Percentiles rank a stretch among this genome's conserved stretches.
Evolutionary conservation across 2,797 vertebrate genomes (phyloP).

Genomic region (Diglossa cyanea): DNA sequence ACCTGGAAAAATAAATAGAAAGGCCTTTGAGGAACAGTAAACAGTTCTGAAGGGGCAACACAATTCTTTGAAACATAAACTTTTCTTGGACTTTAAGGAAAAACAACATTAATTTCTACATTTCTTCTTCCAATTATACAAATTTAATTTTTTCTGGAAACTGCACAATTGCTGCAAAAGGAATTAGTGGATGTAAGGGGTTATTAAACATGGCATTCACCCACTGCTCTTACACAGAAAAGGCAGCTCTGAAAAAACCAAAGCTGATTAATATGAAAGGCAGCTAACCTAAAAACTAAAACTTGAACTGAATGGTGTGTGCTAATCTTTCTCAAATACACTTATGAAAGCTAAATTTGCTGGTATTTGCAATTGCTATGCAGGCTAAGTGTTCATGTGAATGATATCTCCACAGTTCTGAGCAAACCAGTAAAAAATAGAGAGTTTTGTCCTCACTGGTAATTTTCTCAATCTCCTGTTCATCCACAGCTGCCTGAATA

Average conservation of each 20-base stretch:
- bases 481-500: background rate
- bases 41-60: background rate
- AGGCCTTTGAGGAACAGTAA: background rate
- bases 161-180: conserved; percentile 71
- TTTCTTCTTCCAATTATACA: background rate
- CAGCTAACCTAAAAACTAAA: conserved; percentile 67
- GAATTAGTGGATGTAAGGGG: conserved; percentile 60
- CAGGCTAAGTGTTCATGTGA: background rate
- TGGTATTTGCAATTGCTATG: conserved; percentile 35
- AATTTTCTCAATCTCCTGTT: background rate
- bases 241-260: conserved; percentile 69
- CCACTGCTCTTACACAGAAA: conserved; percentile 68
- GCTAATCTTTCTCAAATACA: conserved; percentile 66
- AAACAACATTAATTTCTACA: background rate
- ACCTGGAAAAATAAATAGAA: background rate
- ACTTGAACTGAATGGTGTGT: conserved; percentile 48
- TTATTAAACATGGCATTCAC: conserved; percentile 71
- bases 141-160: background rate
- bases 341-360: conserved; percentile 64
- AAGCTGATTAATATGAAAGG: conserved; percentile 68
- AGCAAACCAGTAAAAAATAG: background rate
- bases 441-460: background rate
- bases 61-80: background rate
- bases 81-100: background rate
- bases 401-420: background rate